Evolutionary conservation across 1,140 invertebrate species (phyloP), one percentile per base, ranked within the genome.

Genomic region (Panagrolaimus sp.): DNA sequence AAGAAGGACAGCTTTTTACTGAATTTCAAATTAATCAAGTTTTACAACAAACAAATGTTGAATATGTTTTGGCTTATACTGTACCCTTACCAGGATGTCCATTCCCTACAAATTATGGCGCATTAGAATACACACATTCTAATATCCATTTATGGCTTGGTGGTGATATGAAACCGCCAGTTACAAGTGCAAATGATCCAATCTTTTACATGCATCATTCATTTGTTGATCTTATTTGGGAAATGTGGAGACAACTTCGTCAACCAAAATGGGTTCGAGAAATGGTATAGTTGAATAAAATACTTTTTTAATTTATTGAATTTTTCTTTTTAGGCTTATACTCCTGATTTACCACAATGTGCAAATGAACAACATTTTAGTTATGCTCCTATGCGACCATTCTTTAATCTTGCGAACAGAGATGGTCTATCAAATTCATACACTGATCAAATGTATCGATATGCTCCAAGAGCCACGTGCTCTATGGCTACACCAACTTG

Each of bases 171-270:
- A 72, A 70, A 43, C 74, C 71, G 43, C 72, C 72, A 43, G 73
- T 48, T 14, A 83, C 82, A 0, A 78, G 83, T 5, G 71, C 83
- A 23, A 84, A 78, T 68, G 84, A 85, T 66, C 81, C 81, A 0
- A 69, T 84, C 20, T 84, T 85, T 75, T 85, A 80, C 69, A 65
- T 85, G 70, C 84, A 84, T 71, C 85, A 86, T 73, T 78, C 79
- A 7, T 86, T 84, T 73, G 81, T 86, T 16, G 85, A 86, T 74
- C 73, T 72, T 44, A 65, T 83, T 48, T 84, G 80, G 76, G 83
- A 83, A 66, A 71, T 72, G 14, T 83, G 83, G 82, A 68, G 82
- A 25, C 80, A 83, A 65, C 43, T 73, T 38, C 63, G 73, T 48
- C 79, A 81, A 66, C 72, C 74, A 42, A 42, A 64, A 16, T 77